Evolutionary conservation across 35 echinoderm and acorn worm genomes (phyloP).

Genomic region (Apostichopus californicus): DNA sequence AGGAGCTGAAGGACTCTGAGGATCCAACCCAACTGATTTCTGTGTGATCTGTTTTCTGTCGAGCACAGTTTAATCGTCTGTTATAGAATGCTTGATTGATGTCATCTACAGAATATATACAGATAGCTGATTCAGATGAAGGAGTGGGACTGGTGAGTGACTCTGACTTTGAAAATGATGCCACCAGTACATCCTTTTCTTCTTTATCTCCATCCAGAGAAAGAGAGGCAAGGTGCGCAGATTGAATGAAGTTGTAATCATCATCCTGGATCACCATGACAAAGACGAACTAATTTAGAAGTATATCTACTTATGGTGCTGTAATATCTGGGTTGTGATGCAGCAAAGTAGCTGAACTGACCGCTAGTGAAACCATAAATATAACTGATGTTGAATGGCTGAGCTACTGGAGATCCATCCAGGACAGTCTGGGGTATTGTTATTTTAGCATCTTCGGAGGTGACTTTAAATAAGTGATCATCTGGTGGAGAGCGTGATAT

Average conservation of each 20-base stretch:
- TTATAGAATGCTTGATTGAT: conserved; percentile 32
- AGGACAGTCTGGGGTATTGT: neutral
- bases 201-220: neutral
- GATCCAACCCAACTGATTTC: conserved; percentile 31
- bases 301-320: neutral
- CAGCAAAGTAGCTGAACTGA: neutral
- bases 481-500: too few species aligned
- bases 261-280: conserved; percentile 26
- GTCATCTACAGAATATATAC: conserved; percentile 31
- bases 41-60: conserved; percentile 25
- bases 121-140: conserved; percentile 26
- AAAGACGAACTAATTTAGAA: conserved; percentile 48
- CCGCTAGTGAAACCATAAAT: conserved; percentile 15
- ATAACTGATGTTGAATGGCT: too few species aligned
- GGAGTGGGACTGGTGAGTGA: conserved; percentile 3
- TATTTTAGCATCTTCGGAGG: too few species aligned
- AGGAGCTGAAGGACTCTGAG: neutral
- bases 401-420: neutral
- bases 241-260: conserved; percentile 43
- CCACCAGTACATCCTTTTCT: neutral
- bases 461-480: too few species aligned
- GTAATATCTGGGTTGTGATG: neutral
- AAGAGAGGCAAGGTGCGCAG: conserved; percentile 13
- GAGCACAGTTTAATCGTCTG: conserved; percentile 18
- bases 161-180: conserved; percentile 3